Percentiles rank a stretch among this genome's conserved stretches.
Conservation (phyloP, 1,140 invertebrate species). For the Cydia pomonella region DNA sequence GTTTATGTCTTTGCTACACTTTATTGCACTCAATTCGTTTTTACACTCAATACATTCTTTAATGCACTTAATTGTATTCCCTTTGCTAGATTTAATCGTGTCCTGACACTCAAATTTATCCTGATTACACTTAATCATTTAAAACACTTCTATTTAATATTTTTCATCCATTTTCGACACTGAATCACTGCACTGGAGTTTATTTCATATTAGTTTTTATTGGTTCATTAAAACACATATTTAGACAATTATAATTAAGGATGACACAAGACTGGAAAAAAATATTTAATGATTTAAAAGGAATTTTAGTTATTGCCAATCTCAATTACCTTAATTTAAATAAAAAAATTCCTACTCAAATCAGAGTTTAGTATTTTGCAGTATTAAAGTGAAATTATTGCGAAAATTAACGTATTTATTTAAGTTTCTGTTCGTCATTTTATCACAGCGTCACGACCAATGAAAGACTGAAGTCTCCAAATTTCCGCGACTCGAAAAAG, state of each 20-base stretch:
- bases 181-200: neutral
- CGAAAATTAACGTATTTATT: neutral
- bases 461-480: neutral
- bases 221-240: neutral
- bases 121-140: too few relatives aligned
- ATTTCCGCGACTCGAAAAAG: neutral
- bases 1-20: neutral
- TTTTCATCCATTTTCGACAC: neutral
- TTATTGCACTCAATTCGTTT: neutral
- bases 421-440: neutral
- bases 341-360: too few relatives aligned
- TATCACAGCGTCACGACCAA: neutral
- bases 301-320: too few relatives aligned
- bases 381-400: neutral
- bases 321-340: too few relatives aligned
- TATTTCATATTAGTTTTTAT: too few relatives aligned
- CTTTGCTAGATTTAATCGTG: too few relatives aligned
- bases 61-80: neutral
- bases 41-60: neutral
- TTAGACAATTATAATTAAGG: neutral
- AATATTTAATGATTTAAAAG: neutral
- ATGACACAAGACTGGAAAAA: neutral
- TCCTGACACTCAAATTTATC: too few relatives aligned
- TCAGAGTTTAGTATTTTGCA: too few relatives aligned
- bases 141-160: slow-evolving; percentile 41